These are phyloP conservation scores for Laterallus jamaicensis DNA, from an alignment of 2,113 vertebrate species.

Conservation along the genomic window DNA sequence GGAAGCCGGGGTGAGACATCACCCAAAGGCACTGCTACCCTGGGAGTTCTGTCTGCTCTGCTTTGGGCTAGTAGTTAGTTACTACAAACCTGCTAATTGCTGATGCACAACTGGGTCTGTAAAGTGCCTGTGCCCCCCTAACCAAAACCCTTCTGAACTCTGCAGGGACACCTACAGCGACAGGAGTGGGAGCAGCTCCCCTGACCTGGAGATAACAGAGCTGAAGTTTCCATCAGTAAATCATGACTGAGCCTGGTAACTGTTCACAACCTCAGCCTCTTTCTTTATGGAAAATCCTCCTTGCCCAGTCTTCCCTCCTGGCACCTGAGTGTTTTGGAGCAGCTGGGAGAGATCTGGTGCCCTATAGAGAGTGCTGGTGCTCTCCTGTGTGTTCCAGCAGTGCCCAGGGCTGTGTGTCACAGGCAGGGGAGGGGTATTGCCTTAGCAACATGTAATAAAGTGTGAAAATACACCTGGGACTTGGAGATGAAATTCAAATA, in stretches of 20 bases:
- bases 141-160: neutral
- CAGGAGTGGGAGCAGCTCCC: constrained; percentile 88
- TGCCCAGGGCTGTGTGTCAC: neutral
- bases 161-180: constrained; percentile 94
- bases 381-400: neutral
- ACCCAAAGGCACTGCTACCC: neutral
- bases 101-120: neutral
- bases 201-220: constrained; percentile 90
- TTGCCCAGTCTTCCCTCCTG: neutral
- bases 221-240: constrained; percentile 83
- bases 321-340: neutral
- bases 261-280: neutral
- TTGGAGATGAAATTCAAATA: neutral
- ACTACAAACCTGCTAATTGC: neutral
- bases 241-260: constrained; percentile 76
- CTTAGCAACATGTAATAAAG: neutral
- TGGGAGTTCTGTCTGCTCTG: neutral
- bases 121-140: neutral
- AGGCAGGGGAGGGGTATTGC: neutral
- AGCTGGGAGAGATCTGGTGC: neutral
- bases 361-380: neutral
- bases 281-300: neutral
- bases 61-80: neutral
- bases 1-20: too few relatives aligned
- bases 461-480: neutral